Conservation (phyloP, 2,113 vertebrate genomes). For the Bagarius yarrelli region DNA sequence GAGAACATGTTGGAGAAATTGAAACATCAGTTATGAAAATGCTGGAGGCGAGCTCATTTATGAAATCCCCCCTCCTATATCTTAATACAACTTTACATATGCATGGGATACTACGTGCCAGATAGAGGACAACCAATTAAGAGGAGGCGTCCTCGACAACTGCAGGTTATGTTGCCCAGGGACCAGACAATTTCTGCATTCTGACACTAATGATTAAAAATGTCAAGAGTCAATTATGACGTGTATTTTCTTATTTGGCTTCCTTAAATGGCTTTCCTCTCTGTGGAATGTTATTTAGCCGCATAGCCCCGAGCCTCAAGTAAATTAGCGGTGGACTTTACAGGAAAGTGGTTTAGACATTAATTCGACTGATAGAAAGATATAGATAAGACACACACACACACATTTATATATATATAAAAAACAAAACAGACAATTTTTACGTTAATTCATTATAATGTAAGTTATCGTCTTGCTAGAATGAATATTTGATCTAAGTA, state of each 20-base stretch:
- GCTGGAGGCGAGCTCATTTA: constrained; percentile 35
- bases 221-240: constrained; percentile 68
- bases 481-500: not conserved
- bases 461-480: not conserved
- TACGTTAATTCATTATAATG: no score
- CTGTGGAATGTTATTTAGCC: constrained; percentile 62
- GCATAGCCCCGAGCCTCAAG: constrained; percentile 63
- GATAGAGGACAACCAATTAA: constrained; percentile 62
- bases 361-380: not conserved
- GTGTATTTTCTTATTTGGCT: constrained; percentile 66
- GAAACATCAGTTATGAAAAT: constrained; percentile 36
- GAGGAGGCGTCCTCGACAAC: constrained; percentile 59
- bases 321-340: constrained; percentile 58
- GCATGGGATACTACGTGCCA: constrained; percentile 47
- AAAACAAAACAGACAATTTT: no score
- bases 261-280: constrained; percentile 58
- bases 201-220: constrained; percentile 70
- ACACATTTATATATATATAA: no score
- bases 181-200: constrained; percentile 62
- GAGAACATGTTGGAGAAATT: constrained; percentile 7
- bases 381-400: not conserved
- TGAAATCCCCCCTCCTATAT: constrained; percentile 9
- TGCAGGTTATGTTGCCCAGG: constrained; percentile 59
- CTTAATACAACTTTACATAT: constrained; percentile 42
- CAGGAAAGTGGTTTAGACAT: constrained; percentile 2